Conservation (phyloP, 1,140 invertebrate species). For the Schlechtendalia chinensis region DNA sequence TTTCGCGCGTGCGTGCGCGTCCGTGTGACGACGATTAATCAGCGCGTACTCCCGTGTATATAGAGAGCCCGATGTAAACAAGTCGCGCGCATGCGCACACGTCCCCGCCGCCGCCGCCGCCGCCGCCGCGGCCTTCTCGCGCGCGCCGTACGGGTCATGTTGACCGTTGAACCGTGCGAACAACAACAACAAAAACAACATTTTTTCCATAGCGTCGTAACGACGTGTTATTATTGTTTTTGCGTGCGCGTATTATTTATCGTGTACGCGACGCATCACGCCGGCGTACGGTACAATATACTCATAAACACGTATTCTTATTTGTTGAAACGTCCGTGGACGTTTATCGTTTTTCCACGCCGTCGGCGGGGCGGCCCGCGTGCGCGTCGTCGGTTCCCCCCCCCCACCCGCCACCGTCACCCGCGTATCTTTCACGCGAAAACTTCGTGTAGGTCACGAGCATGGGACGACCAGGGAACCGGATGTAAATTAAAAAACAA, state of each 20-base stretch:
- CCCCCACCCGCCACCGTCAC: too few relatives aligned
- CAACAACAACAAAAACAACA: slow-evolving; percentile 50
- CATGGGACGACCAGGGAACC: too few relatives aligned
- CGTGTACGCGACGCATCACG: too few relatives aligned
- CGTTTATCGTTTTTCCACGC: not conserved
- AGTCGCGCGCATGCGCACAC: slow-evolving; percentile 32
- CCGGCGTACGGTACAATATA: too few relatives aligned
- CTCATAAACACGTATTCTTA: too few relatives aligned
- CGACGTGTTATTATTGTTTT: too few relatives aligned
- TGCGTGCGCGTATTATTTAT: too few relatives aligned
- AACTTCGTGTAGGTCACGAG: too few relatives aligned
- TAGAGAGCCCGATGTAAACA: slow-evolving; percentile 39
- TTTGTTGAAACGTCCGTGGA: too few relatives aligned
- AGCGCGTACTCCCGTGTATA: slow-evolving; percentile 43
- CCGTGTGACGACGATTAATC: slow-evolving; percentile 48
- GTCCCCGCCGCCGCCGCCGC: slow-evolving; percentile 34
- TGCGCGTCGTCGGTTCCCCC: too few relatives aligned
- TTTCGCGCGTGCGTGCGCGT: not conserved
- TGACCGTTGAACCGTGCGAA: slow-evolving; percentile 49
- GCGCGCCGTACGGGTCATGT: slow-evolving; percentile 34
- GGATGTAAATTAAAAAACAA: too few relatives aligned
- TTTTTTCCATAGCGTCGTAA: slow-evolving; percentile 40
- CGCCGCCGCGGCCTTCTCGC: not conserved
- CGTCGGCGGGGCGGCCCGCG: not conserved
- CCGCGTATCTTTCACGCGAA: not conserved